These are phyloP conservation scores for Melinaea marsaeus DNA, from an alignment of 2,888 invertebrate genomes.

Conservation along the genomic window DNA sequence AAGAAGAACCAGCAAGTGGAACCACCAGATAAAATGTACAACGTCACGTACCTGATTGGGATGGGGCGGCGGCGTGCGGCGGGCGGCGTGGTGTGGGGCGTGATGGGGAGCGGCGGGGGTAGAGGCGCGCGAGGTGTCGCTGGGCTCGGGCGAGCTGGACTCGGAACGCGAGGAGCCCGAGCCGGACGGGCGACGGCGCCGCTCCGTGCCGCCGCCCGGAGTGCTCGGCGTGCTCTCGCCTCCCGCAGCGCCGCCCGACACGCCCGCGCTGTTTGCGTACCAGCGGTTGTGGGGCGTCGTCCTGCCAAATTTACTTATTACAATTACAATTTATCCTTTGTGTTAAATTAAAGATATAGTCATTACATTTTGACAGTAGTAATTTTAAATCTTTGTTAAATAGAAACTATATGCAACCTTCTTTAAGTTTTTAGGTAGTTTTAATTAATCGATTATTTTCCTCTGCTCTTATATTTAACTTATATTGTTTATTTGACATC, in stretches of 20 bases:
- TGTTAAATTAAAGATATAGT: no score
- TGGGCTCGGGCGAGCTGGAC: conserved; percentile 78
- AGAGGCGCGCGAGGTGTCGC: conserved; percentile 78
- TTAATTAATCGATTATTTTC: no score
- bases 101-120: conserved; percentile 72
- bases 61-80: conserved; percentile 48
- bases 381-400: no score
- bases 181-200: conserved; percentile 74
- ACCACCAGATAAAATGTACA: no score
- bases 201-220: conserved; percentile 67
- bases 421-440: no score
- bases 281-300: conserved; percentile 66
- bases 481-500: no score
- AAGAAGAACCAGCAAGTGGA: no score
- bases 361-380: no score
- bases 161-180: conserved; percentile 74
- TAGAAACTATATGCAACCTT: no score
- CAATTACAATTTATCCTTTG: no score
- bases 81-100: conserved; percentile 43
- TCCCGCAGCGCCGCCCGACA: conserved; percentile 46
- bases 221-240: conserved; percentile 65
- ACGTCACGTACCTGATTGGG: conserved; percentile 33
- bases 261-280: conserved; percentile 61
- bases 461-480: no score
- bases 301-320: conserved; percentile 37